phyloP scores from a whole-genome alignment of 1,140 invertebrate species.

The Vanessa atalanta region DNA sequence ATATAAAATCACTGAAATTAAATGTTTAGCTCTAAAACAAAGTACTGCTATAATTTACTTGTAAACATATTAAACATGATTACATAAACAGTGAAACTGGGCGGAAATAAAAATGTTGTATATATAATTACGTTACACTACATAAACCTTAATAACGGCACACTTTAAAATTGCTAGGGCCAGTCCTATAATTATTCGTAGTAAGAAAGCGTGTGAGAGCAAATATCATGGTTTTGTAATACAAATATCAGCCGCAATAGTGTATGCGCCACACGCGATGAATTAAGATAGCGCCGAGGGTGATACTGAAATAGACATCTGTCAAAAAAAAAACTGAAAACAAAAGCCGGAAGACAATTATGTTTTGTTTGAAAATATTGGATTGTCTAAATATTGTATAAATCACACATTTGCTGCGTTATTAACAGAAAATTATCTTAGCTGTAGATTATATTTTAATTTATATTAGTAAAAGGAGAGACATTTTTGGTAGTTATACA shows the following conservation, averaged over 20 bases:
- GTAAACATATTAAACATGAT: background rate
- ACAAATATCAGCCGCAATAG: constrained; percentile 43
- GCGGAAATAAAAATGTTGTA: background rate
- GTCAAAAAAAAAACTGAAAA: constrained; percentile 46
- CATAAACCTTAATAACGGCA: constrained; percentile 19
- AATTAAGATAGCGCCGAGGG: constrained; percentile 41
- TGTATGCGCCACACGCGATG: constrained; percentile 60
- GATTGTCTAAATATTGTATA: background rate
- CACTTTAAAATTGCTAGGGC: constrained; percentile 26
- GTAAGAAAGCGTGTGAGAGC: constrained; percentile 64
- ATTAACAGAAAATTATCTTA: too few species aligned
- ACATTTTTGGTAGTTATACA: too few species aligned
- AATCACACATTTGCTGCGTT: background rate
- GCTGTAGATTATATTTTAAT: too few species aligned
- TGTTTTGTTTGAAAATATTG: constrained; percentile 28
- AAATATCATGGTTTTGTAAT: constrained; percentile 59
- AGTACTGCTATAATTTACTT: too few species aligned
- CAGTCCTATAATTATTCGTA: constrained; percentile 53
- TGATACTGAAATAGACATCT: constrained; percentile 63
- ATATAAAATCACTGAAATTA: too few species aligned
- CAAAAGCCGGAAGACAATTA: constrained; percentile 50
- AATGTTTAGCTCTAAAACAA: too few species aligned
- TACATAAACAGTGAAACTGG: background rate
- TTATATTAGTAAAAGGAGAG: too few species aligned
- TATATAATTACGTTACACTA: constrained; percentile 18